Conservation (phyloP, 2,797 vertebrate genomes). For the Pipistrellus pipistrellus region DNA sequence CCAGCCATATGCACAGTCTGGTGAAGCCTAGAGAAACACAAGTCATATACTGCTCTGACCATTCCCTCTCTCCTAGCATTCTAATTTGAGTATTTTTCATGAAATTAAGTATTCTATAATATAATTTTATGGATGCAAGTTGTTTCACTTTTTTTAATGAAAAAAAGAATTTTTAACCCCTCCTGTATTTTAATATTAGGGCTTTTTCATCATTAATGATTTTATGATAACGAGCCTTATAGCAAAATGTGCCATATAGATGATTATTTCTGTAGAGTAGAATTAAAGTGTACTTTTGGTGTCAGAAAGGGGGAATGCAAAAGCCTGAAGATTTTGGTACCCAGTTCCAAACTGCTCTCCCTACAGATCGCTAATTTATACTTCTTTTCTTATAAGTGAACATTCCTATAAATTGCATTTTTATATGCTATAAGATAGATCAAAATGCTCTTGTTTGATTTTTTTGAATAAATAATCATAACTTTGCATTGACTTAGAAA, state of each 20-base stretch:
- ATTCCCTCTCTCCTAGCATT: not conserved
- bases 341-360: not conserved
- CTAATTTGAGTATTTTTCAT: not conserved
- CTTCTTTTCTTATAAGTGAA: not conserved
- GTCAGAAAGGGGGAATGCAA: not conserved
- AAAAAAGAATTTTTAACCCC: not conserved
- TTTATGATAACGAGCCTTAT: not conserved
- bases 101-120: not conserved
- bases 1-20: not conserved
- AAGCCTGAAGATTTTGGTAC: not conserved
- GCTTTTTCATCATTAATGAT: not conserved
- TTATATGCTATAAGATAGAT: not conserved
- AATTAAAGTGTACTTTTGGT: not conserved
- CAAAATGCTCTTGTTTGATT: not conserved
- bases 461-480: not conserved
- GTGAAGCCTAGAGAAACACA: not conserved
- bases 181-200: not conserved
- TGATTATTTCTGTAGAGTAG: not conserved
- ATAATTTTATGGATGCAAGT: not conserved
- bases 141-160: not conserved
- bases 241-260: slow-evolving; percentile 37
- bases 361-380: not conserved
- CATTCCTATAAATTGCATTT: slow-evolving; percentile 20
- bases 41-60: not conserved
- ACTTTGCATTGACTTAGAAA: not conserved